Base-by-base conservation (phyloP, 2,797 vertebrate genomes). In the Catostomus latipinnis region DNA sequence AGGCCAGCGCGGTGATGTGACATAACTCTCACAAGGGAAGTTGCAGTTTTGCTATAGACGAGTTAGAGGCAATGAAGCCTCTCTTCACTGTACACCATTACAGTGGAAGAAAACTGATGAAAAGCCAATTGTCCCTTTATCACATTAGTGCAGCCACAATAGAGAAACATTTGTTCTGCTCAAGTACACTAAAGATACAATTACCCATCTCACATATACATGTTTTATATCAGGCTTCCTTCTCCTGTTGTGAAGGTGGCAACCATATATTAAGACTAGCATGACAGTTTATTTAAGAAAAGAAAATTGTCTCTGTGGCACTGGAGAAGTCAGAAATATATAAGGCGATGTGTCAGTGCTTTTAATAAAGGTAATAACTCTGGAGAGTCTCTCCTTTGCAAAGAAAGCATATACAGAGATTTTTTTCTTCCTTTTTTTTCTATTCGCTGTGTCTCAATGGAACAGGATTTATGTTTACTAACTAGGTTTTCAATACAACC, bases 241-340 rank as follows among this genome's bases (percentile, higher is more conserved):
- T 95, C 94, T 95, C 93, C 82, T 90, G 94, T 94, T 92, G 94
- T 92, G 95, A 95, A 95, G 93, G 91, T 95, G 93, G 93, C 92
- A 93, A 95, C 97, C 95, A 99, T 99, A 99, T 98, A 98, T 99
- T 98, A 99, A 96, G 95, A 96, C 96, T 95, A 96, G 96, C 96
- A 96, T 99, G 98, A 99, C 98, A 99, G 97, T 99, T 99, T 99
- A 98, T 99, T 99, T 99, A 99, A 98, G 97, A 98, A 99, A 98
- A 98, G 97, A 99, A 99, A 99, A 99, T 99, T 98, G 98, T 98
- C 96, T 97, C 94, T 91, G 93, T 94, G 95, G 96, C 94, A 95
- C 89, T 83, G 88, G 85, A 80, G 94, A 94, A 95, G 93, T 91
- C 93, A 92, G 92, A 95, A 95, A 96, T 95, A 95, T 95, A 96